Evolutionary conservation across 2,797 vertebrate species (phyloP), one percentile per base, ranked within the genome.

Genomic region (Trematomus bernacchii): DNA sequence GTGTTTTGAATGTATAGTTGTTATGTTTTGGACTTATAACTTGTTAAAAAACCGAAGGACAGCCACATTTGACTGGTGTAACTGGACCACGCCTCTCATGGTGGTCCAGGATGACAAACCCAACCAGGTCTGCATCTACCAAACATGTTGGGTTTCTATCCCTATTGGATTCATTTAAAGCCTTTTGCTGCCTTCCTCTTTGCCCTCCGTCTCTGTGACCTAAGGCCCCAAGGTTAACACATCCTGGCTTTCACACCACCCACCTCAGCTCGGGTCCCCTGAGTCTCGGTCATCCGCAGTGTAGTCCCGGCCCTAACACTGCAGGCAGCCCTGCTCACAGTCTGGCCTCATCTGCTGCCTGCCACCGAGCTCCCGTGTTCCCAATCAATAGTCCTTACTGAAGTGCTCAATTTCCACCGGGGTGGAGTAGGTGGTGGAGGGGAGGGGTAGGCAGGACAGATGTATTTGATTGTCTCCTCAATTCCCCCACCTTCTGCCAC

Each of bases 401-500:
- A 94, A 94, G 91, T 93, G 93, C 94, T 94, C 93, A 91, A 92
- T 94, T 95, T 95, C 92, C 92, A 94, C 90, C 16, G 14, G 85
- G 89, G 86, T 82, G 84, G 88, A 85, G 83, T 78, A 82, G 83
- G 76, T 46, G 86, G 83, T 66, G 54, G 84, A 70, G 83, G 85
- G 82, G 87, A 79, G 86, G 87, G 77, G 73, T 2, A 79, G 86
- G 81, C 80, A 87, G 91, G 90, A 87, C 91, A 93, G 91, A 92
- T 93, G 90, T 91, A 92, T 94, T 93, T 93, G 92, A 95, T 95
- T 95, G 94, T 94, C 92, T 95, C 92, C 92, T 91, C 94, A 89
- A 90, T 93, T 94, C 93, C 88, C 93, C 87, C 86, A 89, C 87
- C 89, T 92, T 92, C 85, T 90, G 89, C 85, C 77, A 77, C 82